Evolutionary conservation across 2,888 invertebrate genomes (phyloP).

Genomic region (Heteromurus nitidus): DNA sequence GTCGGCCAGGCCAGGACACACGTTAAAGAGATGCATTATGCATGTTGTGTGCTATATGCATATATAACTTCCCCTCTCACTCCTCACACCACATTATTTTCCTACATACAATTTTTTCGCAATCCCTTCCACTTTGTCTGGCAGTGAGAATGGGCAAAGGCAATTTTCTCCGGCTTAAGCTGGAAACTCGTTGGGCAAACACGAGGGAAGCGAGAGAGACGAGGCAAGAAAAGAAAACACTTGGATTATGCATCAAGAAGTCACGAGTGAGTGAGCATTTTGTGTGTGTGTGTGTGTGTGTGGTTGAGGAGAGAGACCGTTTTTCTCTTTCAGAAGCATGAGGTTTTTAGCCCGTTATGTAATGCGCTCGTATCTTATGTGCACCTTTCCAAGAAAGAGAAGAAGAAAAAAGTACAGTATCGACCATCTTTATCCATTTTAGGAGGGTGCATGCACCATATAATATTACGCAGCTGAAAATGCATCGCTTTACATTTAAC

Average conservation of each 20-base stretch:
- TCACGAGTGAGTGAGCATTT: constrained; percentile 37
- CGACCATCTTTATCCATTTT: constrained; percentile 11
- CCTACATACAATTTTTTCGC: constrained; percentile 33
- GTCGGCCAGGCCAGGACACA: neutral
- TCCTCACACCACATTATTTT: neutral
- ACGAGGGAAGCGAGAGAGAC: neutral
- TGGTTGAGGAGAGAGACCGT: neutral
- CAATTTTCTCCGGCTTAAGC: constrained; percentile 39
- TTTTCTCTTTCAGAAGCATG: constrained; percentile 7
- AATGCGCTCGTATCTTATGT: neutral
- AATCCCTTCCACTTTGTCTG: constrained; percentile 27
- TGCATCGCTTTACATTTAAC: neutral
- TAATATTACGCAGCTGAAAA: neutral
- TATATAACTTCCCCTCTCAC: neutral
- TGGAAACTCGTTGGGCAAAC: constrained; percentile 16
- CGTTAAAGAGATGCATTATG: constrained; percentile 29
- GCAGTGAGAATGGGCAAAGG: constrained; percentile 1
- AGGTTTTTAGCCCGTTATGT: neutral
- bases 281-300: constrained; percentile 11
- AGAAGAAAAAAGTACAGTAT: constrained; percentile 17
- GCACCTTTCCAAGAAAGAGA: neutral
- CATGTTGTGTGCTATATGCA: constrained; percentile 19
- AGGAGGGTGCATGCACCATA: neutral
- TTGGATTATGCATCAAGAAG: constrained; percentile 48
- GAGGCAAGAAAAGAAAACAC: constrained; percentile 18